Evolutionary conservation across 2,797 vertebrate genomes (phyloP).

Genomic region (Furcifer pardalis): DNA sequence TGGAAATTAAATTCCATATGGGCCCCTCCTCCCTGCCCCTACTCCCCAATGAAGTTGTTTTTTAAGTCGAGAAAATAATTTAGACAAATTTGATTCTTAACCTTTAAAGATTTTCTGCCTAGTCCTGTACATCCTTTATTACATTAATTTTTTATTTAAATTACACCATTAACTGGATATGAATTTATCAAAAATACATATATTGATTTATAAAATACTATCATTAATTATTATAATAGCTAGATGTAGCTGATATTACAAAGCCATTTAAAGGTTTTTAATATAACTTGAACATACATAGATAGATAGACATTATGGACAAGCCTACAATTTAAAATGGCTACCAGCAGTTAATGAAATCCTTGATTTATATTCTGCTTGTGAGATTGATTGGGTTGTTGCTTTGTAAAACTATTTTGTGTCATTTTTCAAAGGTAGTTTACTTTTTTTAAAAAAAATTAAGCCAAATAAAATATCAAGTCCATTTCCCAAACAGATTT

Average conservation of each 20-base stretch:
- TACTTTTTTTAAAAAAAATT: constrained; percentile 71
- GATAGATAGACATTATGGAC: constrained; percentile 94
- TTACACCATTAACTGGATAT: constrained; percentile 87
- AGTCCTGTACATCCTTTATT: constrained; percentile 81
- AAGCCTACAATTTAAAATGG: constrained; percentile 93
- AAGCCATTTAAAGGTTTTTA: constrained; percentile 97
- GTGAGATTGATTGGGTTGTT: constrained; percentile 95
- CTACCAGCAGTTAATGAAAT: constrained; percentile 96
- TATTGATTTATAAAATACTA: constrained; percentile 93
- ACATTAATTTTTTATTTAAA: constrained; percentile 95
- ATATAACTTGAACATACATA: constrained; percentile 89
- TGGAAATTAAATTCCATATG: constrained; percentile 67
- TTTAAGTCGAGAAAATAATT: constrained; percentile 71
- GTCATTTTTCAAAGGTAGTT: constrained; percentile 78
- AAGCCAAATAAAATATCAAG: constrained; percentile 74
- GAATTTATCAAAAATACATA: constrained; percentile 93
- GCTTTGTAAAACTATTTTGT: constrained; percentile 84
- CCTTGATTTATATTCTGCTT: constrained; percentile 92
- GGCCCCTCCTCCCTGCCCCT: constrained; percentile 41
- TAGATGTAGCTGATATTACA: constrained; percentile 91
- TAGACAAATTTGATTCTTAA: constrained; percentile 82
- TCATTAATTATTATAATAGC: constrained; percentile 97
- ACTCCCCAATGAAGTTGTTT: constrained; percentile 60
- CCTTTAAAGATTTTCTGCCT: constrained; percentile 83
- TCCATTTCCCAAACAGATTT: constrained; percentile 71